Evolutionary conservation across 2,113 vertebrate species (phyloP), one percentile per base, ranked within the genome.

Genomic region (Lathamus discolor): DNA sequence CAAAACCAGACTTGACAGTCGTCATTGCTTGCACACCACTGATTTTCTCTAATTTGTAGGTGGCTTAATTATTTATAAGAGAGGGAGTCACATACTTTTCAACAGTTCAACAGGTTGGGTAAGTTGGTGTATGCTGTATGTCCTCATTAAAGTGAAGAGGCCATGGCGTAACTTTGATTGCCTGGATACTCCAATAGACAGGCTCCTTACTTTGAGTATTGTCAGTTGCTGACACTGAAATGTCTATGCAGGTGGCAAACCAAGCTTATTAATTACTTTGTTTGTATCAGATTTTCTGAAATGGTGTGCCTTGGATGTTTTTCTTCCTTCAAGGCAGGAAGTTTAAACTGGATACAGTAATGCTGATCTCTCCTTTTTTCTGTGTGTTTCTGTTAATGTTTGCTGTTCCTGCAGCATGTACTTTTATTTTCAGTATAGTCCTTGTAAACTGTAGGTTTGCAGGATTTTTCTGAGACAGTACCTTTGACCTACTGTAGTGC

Each of bases 61-160:
- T 95, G 95, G 94, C 88, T 83, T 96, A 89, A 95, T 94, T 97
- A 96, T 94, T 92, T 87, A 92, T 94, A 95, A 95, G 96, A 95
- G 95, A 96, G 88, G 95, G 95, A 97, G 95, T 94, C 81, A 17
- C 92, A 59, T 95, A 96, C 49, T 91, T 95, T 73, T 94, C 49
- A 69, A 81, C 69, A 97, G 86, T 66, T 91, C 14, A 91, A 80
- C 88, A 97, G 87, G 95, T 95, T 95, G 93, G 92, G 92, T 95
- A 6, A 35, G 86, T 76, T 62, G 72, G 37, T 62, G 81, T 67
- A 17, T 57, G 59, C 86, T 86, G 35, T 27, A 15, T 96, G 95
- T 73, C 79, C 93, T 79, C 11, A 86, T 96, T 96, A 83, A 90
- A 61, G 52, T 4, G 67, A 85, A 87, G 93, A 93, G 95, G 77